phyloP scores from a whole-genome alignment of 2,113 vertebrate species.

The Oreochromis aureus region DNA sequence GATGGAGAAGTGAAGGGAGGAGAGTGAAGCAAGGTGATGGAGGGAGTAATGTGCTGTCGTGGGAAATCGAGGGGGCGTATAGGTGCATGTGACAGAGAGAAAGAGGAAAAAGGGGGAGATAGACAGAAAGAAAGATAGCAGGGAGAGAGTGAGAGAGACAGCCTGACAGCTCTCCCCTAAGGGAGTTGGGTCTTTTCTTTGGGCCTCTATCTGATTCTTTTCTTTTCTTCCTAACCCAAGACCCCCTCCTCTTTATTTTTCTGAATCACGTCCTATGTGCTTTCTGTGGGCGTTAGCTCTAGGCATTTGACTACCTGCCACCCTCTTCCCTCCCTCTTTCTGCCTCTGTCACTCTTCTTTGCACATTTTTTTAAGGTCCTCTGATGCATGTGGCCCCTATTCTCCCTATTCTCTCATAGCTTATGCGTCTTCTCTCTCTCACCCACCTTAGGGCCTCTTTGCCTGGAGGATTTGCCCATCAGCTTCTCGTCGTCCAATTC shows the following conservation, averaged over 20 bases:
- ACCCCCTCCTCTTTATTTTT: constrained; percentile 37
- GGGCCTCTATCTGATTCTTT: constrained; percentile 48
- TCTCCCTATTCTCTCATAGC: neutral
- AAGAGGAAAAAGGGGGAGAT: constrained; percentile 30
- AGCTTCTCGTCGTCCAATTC: constrained; percentile 96
- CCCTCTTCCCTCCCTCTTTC: neutral
- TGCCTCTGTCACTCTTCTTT: constrained; percentile 24
- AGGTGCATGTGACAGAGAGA: constrained; percentile 51
- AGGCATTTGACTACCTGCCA: constrained; percentile 40
- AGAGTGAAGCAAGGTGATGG: constrained; percentile 53
- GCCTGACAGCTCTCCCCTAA: constrained; percentile 63
- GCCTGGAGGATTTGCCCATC: constrained; percentile 84
- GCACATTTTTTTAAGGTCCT: constrained; percentile 35
- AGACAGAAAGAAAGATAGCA: constrained; percentile 46
- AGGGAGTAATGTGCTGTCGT: constrained; percentile 55
- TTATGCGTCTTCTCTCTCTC: neutral
- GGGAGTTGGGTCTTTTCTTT: constrained; percentile 51
- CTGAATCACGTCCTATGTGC: constrained; percentile 49
- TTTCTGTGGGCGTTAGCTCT: constrained; percentile 49
- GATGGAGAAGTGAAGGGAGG: constrained; percentile 29
- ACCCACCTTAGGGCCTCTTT: constrained; percentile 79
- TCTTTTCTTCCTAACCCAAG: constrained; percentile 3
- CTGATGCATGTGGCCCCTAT: constrained; percentile 22
- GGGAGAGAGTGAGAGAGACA: constrained; percentile 24
- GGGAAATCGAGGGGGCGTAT: constrained; percentile 46